phyloP scores from a whole-genome alignment of 2,888 invertebrate genomes.

The Epiblema foenella region DNA sequence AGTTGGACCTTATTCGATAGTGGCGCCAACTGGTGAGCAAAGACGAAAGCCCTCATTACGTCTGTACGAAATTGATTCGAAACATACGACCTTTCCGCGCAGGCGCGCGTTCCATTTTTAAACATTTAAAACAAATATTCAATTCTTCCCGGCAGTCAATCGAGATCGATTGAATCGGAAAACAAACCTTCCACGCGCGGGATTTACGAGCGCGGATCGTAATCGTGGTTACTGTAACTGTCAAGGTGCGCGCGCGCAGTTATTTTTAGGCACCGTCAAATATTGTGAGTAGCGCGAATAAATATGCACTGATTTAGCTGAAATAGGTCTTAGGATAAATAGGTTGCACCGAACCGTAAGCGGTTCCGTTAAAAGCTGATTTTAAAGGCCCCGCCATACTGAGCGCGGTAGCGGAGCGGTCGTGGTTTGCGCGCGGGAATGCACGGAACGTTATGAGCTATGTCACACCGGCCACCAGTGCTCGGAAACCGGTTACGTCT shows the following conservation, averaged over 20 bases:
- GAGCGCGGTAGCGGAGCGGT: no score
- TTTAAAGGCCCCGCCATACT: no score
- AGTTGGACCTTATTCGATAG: no score
- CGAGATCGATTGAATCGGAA: conserved; percentile 24
- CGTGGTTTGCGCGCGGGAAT: no score
- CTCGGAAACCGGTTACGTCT: no score
- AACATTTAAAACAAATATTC: conserved; percentile 37
- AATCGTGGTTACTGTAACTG: conserved; percentile 29
- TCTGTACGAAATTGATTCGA: background rate
- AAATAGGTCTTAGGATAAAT: no score
- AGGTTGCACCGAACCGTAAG: no score
- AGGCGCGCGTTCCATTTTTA: conserved; percentile 32
- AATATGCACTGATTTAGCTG: background rate
- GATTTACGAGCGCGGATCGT: conserved; percentile 21
- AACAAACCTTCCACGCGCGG: conserved; percentile 20
- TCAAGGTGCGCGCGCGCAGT: conserved; percentile 7
- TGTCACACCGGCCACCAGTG: no score
- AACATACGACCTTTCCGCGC: background rate
- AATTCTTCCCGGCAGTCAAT: conserved; percentile 33
- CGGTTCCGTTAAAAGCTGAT: no score
- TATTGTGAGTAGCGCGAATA: conserved; percentile 4
- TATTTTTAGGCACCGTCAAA: conserved; percentile 9
- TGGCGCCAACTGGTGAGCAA: no score
- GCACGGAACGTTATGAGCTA: no score
- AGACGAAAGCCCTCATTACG: no score